Evolutionary conservation across 2,113 vertebrate species (phyloP).

Genomic region (Eublepharis macularius): DNA sequence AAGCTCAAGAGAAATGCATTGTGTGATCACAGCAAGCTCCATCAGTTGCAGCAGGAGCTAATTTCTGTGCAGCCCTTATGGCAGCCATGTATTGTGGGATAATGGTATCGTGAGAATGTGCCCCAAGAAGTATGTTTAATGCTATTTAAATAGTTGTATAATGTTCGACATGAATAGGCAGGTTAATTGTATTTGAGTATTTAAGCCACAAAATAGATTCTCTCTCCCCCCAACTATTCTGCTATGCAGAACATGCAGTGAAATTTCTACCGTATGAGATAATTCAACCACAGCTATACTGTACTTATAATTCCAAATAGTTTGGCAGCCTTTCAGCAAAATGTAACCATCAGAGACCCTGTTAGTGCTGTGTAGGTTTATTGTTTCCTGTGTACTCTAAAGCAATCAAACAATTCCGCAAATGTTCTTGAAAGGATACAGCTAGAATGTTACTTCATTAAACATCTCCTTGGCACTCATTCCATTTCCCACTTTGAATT

Average conservation of each 20-base stretch:
- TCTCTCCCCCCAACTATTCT: conserved; percentile 50
- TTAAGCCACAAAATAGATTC: conserved; percentile 15
- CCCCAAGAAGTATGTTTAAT: conserved; percentile 3
- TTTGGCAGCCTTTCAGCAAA: not conserved
- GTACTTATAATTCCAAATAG: conserved; percentile 58
- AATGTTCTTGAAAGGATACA: conserved; percentile 67
- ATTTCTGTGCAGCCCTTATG: conserved; percentile 12
- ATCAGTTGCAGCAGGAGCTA: not conserved
- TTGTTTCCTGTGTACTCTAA: conserved; percentile 47
- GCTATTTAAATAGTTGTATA: conserved; percentile 30
- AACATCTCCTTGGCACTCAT: conserved; percentile 62
- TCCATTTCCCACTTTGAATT: conserved; percentile 65
- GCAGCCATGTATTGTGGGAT: not conserved
- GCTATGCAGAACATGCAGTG: conserved; percentile 47
- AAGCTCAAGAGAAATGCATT: not conserved
- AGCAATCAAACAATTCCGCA: conserved; percentile 64
- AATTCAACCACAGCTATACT: conserved; percentile 40
- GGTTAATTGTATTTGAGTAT: conserved; percentile 31
- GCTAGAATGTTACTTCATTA: conserved; percentile 59
- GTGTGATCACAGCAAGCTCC: not conserved
- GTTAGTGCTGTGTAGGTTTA: not conserved
- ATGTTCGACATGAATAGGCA: conserved; percentile 46
- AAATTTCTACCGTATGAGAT: conserved; percentile 46
- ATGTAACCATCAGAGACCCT: conserved; percentile 31
- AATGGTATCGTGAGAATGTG: conserved; percentile 22